A percentile compares a stretch with the other conserved stretches of the same genome.
phyloP scores from a whole-genome alignment of 2,888 invertebrate species.

The Zeuzera pyrina region DNA sequence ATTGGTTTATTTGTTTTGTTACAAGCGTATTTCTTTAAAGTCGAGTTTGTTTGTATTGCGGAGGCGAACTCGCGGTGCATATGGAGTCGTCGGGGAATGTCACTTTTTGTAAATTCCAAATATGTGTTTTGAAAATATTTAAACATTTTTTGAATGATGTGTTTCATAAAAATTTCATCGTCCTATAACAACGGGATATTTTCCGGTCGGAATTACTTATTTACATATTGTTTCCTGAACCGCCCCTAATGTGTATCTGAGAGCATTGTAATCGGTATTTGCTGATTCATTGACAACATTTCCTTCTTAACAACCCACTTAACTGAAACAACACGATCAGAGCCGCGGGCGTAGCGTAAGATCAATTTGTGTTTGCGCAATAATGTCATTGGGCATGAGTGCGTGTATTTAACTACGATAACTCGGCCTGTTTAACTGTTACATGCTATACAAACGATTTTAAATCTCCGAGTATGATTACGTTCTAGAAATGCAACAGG shows the following conservation, averaged over 20 bases:
- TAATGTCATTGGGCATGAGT: constrained; percentile 9
- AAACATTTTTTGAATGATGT: constrained; percentile 1
- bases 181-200: not conserved
- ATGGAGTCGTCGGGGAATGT: constrained; percentile 28
- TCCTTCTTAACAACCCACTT: constrained; percentile 33
- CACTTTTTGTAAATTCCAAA: constrained; percentile 15
- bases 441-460: constrained; percentile 4
- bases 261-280: constrained; percentile 17
- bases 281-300: constrained; percentile 35
- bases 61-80: constrained; percentile 38
- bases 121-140: constrained; percentile 19
- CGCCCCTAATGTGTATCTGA: constrained; percentile 33
- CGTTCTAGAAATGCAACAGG: no score
- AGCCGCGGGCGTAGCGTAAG: constrained; percentile 12
- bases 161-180: not conserved
- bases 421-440: constrained; percentile 2
- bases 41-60: constrained; percentile 56
- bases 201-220: not conserved
- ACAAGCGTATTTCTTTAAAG: constrained; percentile 53
- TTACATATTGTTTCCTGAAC: constrained; percentile 21
- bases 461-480: no score
- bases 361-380: constrained; percentile 25
- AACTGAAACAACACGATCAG: constrained; percentile 17
- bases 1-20: constrained; percentile 71
- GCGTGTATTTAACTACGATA: constrained; percentile 4